Evolutionary conservation across 1,140 invertebrate genomes (phyloP), one percentile per base, ranked within the genome.

Genomic region (Eciton burchellii): DNA sequence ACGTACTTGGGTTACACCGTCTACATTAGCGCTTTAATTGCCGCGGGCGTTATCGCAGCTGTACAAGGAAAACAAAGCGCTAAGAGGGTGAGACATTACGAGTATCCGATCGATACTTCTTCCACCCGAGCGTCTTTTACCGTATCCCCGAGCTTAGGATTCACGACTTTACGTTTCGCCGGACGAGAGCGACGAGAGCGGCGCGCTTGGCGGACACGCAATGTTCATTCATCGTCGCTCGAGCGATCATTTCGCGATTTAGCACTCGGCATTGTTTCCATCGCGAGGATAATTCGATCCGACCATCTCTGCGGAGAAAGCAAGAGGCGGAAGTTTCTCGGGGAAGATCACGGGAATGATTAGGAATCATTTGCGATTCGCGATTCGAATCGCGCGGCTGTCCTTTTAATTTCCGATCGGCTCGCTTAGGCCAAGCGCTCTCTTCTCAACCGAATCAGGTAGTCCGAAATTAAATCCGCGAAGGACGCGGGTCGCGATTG

Each of bases 401-500:
- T 19, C 24, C 63, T n/a, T n/a, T n/a, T n/a, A n/a, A n/a, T n/a
- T n/a, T n/a, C n/a, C n/a, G n/a, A n/a, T n/a, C n/a, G n/a, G n/a
- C n/a, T 79, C 70, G 63, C 70, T 57, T 63, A n/a, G 24, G 43
- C 35, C 62, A 56, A 76, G 57, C 57, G 72, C n/a, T n/a, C n/a
- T n/a, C n/a, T n/a, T n/a, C n/a, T n/a, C 16, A 24, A 35, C 2
- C 59, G 74, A 70, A 79, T 68, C 70, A 79, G 74, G 35, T 68
- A 62, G 43, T 56, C 49, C n/a, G n/a, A 79, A 79, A 79, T 79
- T 79, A 79, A 79, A 79, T 79, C 63, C 49, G n/a, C n/a, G 19
- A n/a, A n/a, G 24, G 11, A 16, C 35, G 1, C 74, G 63, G 14
- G 63, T 56, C 35, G n/a, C 35, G 63, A 45, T 62, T 63, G 59